Conservation (phyloP, 2,888 invertebrate genomes). For the Julus scandinavius region DNA sequence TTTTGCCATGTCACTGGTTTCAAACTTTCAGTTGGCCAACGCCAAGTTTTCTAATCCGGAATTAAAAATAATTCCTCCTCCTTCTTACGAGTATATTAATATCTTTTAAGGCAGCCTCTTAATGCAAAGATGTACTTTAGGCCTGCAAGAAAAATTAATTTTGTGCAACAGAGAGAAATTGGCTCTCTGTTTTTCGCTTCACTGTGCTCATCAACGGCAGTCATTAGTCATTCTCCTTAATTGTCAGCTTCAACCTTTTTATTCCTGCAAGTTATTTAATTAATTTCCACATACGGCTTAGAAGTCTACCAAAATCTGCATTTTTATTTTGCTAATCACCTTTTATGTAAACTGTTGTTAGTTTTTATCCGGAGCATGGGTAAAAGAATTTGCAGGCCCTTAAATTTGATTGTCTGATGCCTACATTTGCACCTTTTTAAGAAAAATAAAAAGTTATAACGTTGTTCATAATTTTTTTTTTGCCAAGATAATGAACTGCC, state of each 20-base stretch:
- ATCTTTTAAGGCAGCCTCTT: neutral
- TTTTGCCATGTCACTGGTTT: neutral
- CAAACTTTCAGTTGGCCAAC: neutral
- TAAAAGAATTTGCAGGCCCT: slow-evolving; percentile 3
- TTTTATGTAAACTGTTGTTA: neutral
- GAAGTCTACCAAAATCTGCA: slow-evolving; percentile 1
- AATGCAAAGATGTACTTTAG: neutral
- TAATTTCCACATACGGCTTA: slow-evolving; percentile 10
- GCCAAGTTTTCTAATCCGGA: neutral
- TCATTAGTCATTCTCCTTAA: slow-evolving; percentile 37
- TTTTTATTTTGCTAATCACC: slow-evolving; percentile 37
- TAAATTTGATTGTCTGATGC: neutral
- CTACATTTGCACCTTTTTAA: neutral
- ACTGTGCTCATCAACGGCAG: slow-evolving; percentile 22
- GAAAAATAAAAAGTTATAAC: neutral
- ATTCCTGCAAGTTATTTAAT: slow-evolving; percentile 36
- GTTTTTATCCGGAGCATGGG: neutral
- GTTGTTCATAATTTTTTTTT: neutral
- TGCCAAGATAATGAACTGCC: neutral
- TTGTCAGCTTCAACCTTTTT: slow-evolving; percentile 37
- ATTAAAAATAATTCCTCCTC: neutral
- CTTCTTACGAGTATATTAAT: neutral
- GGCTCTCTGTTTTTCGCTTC: slow-evolving; percentile 26
- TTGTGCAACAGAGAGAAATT: neutral
- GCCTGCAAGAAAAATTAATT: slow-evolving; percentile 2